Base-by-base conservation (phyloP, 2,888 invertebrate genomes). In the Dichetophora obliterata region DNA sequence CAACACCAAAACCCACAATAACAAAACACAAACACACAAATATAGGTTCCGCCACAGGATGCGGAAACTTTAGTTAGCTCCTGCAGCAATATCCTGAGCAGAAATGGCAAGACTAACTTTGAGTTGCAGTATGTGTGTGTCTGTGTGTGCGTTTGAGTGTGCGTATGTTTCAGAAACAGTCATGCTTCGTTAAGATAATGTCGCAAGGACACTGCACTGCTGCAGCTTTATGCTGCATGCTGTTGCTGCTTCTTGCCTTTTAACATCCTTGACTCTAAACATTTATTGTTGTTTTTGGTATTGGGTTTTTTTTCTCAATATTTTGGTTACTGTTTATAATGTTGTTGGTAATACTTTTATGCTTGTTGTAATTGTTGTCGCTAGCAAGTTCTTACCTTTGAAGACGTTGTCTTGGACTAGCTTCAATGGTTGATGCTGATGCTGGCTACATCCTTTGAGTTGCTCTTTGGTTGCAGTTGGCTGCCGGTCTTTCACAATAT, bases 101-200 rank as follows among this genome's bases (percentile, higher is more conserved):
- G 48, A 19, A 68, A 16, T 22, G 57, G 27, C 5, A 27, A 59
- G 54, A 27, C 43, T 43, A 59, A 24, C 57, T 22, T 24, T 75
- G 63, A 16, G 8, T 4, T n/a, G 19, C 24, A 48, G 8, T 11
- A 2, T 50, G 22, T 48, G 9, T 16, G n/a, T 19, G n/a, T 3
- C 31, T 37, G 66, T 6, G n/a, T 37, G 65, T 5, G 31, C 75
- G 65, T 69, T 34, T 74, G 59, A 54, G 70, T 54, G 77, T 77
- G 75, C 75, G 77, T 76, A 70, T 71, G 24, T 27, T 31, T 59
- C 31, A 11, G 9, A 8, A 72, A 63, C 48, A 73, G 63, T 73
- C 65, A 6, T 52, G 63, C 61, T 63, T 24, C 61, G 61, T 73
- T 63, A 73, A 50, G 61, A 63, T n/a, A 63, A 73, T 61, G 50